phyloP scores from a whole-genome alignment of 2,113 vertebrate species.

The Acanthisitta chloris region DNA sequence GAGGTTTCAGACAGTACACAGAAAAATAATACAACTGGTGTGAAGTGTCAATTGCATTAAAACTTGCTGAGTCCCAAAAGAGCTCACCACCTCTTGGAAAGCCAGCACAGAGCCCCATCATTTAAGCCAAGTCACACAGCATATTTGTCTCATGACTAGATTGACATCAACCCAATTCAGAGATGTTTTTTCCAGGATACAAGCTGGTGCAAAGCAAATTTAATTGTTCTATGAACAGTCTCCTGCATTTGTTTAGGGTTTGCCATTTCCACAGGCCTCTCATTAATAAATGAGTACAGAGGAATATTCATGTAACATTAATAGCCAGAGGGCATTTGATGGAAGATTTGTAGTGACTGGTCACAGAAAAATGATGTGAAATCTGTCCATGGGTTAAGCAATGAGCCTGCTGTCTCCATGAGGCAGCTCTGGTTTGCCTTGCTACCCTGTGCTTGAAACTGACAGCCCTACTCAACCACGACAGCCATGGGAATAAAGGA shows the following conservation, averaged over 20 bases:
- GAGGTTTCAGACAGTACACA: neutral
- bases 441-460: neutral
- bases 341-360: neutral
- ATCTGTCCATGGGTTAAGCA: neutral
- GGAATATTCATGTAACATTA: neutral
- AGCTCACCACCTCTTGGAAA: rapidly evolving
- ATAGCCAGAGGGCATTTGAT: neutral
- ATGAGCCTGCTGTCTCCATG: neutral
- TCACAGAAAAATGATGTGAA: neutral
- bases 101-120: neutral
- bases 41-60: neutral
- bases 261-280: neutral
- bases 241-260: slow-evolving; percentile 23
- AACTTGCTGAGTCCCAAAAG: neutral
- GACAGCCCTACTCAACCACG: neutral
- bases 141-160: slow-evolving; percentile 39
- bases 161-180: neutral
- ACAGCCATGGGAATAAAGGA: neutral
- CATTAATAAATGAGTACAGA: neutral
- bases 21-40: neutral
- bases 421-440: neutral
- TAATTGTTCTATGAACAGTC: neutral
- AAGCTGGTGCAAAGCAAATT: slow-evolving; percentile 34
- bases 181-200: neutral
- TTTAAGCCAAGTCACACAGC: slow-evolving; percentile 33